Evolutionary conservation across 2,888 invertebrate genomes (phyloP).

Genomic region (Pseudococcus viburni): DNA sequence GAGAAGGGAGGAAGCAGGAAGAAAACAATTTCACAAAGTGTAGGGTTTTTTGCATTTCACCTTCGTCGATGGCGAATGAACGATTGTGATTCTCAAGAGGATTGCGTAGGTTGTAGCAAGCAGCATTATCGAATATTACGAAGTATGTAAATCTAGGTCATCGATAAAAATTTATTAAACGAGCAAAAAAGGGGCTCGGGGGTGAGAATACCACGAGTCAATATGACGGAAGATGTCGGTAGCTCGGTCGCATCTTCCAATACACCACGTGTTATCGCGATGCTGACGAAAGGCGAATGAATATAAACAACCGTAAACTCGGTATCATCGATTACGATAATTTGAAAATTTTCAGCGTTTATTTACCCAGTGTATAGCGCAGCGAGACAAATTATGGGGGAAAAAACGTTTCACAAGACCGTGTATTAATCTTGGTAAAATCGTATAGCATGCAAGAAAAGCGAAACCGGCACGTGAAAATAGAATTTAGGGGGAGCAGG

Average conservation of each 20-base stretch:
- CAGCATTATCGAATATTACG: slow-evolving; percentile 7
- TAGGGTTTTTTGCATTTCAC: neutral
- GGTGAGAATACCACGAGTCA: too few species aligned
- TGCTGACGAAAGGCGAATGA: neutral
- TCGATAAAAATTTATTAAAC: slow-evolving; percentile 7
- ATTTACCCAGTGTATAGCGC: neutral
- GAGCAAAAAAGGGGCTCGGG: neutral
- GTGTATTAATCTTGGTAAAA: slow-evolving; percentile 65
- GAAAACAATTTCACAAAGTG: slow-evolving; percentile 24
- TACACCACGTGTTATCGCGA: neutral
- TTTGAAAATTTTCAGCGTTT: slow-evolving; percentile 24
- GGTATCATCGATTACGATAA: slow-evolving; percentile 55
- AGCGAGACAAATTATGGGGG: slow-evolving; percentile 53
- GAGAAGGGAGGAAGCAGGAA: neutral
- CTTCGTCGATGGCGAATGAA: neutral
- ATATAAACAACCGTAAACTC: slow-evolving; percentile 15
- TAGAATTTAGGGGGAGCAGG: slow-evolving; percentile 61
- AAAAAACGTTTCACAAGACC: slow-evolving; percentile 60
- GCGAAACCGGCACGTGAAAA: slow-evolving; percentile 63
- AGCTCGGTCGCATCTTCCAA: neutral
- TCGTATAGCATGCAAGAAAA: slow-evolving; percentile 65
- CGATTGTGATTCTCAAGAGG: neutral
- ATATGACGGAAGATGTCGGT: neutral
- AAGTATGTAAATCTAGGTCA: slow-evolving; percentile 14
- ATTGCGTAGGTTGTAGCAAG: neutral